A percentile compares a stretch with the other conserved stretches of the same genome.
phyloP scores from a whole-genome alignment of 2,797 vertebrate species.

The Danio tinwini region DNA sequence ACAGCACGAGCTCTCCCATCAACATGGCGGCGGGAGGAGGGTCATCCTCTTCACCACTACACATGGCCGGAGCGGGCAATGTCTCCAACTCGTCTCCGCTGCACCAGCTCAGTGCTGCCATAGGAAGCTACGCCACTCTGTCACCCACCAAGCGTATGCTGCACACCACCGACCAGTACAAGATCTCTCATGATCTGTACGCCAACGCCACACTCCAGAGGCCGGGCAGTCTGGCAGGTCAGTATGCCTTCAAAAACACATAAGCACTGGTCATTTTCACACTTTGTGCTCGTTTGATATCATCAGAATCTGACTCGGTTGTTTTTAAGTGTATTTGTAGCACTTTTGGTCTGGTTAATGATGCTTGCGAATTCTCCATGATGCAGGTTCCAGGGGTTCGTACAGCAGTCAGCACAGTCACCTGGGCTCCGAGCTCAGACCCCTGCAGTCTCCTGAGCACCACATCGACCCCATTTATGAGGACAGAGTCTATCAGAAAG shows the following conservation, averaged over 20 bases:
- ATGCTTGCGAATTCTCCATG: constrained; percentile 4
- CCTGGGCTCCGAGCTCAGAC: constrained; percentile 91
- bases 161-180: constrained; percentile 90
- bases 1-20: constrained; percentile 97
- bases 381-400: constrained; percentile 89
- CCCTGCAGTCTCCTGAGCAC: constrained; percentile 97
- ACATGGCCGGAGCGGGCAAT: constrained; percentile 78
- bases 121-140: constrained; percentile 95
- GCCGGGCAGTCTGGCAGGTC: constrained; percentile 95
- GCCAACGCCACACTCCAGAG: constrained; percentile 95
- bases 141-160: constrained; percentile 96
- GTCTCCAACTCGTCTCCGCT: constrained; percentile 85
- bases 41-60: constrained; percentile 85
- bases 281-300: constrained; percentile 18
- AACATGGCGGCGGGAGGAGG: constrained; percentile 86
- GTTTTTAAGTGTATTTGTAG: constrained; percentile 10
- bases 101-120: constrained; percentile 91
- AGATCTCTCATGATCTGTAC: constrained; percentile 94
- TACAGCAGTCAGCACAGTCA: constrained; percentile 98
- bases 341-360: not conserved
- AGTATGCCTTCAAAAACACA: constrained; percentile 59
- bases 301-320: not conserved
- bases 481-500: constrained; percentile 98
- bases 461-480: constrained; percentile 99
- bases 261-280: constrained; percentile 24